A percentile compares a stretch with the other conserved stretches of the same genome.
Evolutionary conservation across 1,140 invertebrate species (phyloP).

Genomic region (Caenorhabditis latens): DNA sequence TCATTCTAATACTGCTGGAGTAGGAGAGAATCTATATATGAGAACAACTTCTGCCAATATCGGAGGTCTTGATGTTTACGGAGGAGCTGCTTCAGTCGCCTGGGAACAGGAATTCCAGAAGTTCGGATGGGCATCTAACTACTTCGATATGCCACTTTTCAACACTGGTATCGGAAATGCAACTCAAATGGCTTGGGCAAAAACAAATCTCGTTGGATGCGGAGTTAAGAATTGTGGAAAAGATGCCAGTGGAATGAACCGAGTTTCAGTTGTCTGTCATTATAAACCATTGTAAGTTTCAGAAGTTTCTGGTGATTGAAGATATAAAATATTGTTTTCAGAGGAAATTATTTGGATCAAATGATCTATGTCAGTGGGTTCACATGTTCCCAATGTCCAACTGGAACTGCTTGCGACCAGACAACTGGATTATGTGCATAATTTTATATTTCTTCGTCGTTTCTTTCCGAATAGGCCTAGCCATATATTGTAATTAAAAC

Average conservation of each 20-base stretch:
- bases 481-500: background rate
- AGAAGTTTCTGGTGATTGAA: background rate
- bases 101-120: slow-evolving; percentile 53
- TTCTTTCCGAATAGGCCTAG: background rate
- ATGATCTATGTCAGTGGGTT: slow-evolving; percentile 21
- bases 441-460: background rate
- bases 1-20: slow-evolving; percentile 19
- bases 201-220: slow-evolving; percentile 40
- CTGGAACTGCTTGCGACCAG: slow-evolving; percentile 45
- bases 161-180: slow-evolving; percentile 39
- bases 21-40: slow-evolving; percentile 56
- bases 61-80: slow-evolving; percentile 39
- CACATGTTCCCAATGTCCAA: slow-evolving; percentile 38
- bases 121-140: slow-evolving; percentile 48
- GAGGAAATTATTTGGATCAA: slow-evolving; percentile 43
- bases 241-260: slow-evolving; percentile 5
- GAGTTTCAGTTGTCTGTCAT: slow-evolving; percentile 50
- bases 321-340: background rate
- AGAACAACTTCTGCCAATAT: background rate
- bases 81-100: slow-evolving; percentile 5
- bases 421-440: slow-evolving; percentile 15
- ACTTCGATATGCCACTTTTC: slow-evolving; percentile 12
- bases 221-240: slow-evolving; percentile 49
- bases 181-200: slow-evolving; percentile 56
- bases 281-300: slow-evolving; percentile 41